Evolutionary conservation across 2,113 vertebrate species (phyloP).

Genomic region (Bambusicola thoracicus): DNA sequence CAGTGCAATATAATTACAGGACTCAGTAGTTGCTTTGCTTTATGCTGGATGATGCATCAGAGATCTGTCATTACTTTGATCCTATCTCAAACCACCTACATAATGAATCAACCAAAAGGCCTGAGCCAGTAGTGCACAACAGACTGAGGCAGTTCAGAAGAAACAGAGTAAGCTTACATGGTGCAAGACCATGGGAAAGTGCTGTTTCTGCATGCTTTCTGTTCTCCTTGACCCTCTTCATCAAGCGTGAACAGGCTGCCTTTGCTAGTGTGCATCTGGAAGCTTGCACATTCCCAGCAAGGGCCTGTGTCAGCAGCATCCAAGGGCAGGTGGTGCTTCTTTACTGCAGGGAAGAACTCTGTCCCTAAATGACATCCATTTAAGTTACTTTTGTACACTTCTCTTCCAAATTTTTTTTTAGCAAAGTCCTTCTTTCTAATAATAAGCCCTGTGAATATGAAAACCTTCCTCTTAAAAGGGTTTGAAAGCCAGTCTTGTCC

Average conservation of each 20-base stretch:
- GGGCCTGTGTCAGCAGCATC: background rate
- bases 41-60: background rate
- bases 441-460: background rate
- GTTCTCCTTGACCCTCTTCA: background rate
- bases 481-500: background rate
- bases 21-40: background rate
- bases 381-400: background rate
- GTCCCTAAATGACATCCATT: background rate
- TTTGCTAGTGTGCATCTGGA: background rate
- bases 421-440: background rate
- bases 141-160: background rate
- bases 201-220: background rate
- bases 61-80: slow-evolving; percentile 6
- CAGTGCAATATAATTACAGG: background rate
- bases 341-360: background rate
- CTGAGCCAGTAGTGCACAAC: background rate
- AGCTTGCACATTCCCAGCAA: background rate
- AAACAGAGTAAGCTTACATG: background rate
- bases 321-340: background rate
- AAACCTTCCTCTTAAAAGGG: background rate
- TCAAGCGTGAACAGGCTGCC: background rate
- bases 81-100: background rate
- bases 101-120: background rate
- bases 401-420: background rate
- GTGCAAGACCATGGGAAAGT: background rate